Evolutionary conservation across 2,113 vertebrate genomes (phyloP).

Genomic region (Pseudopodoces humilis): DNA sequence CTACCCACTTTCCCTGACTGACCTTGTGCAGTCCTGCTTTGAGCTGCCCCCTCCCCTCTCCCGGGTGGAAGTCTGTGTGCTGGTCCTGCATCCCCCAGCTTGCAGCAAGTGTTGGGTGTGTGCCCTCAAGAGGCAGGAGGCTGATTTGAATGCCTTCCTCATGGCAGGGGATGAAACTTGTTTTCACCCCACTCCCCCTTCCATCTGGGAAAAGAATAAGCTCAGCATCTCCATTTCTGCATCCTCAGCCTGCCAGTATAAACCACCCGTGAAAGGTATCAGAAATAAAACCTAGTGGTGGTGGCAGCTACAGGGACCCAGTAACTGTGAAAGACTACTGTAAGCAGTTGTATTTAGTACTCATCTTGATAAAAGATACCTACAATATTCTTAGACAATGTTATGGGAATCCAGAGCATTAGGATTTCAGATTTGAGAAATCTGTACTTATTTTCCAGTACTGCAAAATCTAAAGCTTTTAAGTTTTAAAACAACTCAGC

Average conservation of each 20-base stretch:
- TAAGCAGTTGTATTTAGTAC: background rate
- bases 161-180: background rate
- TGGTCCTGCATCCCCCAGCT: rapidly evolving
- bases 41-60: background rate
- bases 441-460: background rate
- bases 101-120: rapidly evolving
- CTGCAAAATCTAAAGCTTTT: background rate
- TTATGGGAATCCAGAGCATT: background rate
- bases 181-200: background rate
- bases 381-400: background rate
- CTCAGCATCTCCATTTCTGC: background rate
- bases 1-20: background rate
- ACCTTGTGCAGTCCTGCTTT: background rate
- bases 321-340: background rate
- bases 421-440: background rate
- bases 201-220: background rate
- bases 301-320: background rate
- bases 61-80: background rate
- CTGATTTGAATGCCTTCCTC: background rate
- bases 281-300: background rate
- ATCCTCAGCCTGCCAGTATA: background rate
- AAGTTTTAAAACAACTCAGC: background rate
- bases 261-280: background rate
- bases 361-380: background rate
- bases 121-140: background rate